A percentile compares a stretch with the other conserved stretches of the same genome.
These are phyloP conservation scores for Rhynchophorus ferrugineus DNA, from an alignment of 1,140 invertebrate species.

Conservation along the genomic window DNA sequence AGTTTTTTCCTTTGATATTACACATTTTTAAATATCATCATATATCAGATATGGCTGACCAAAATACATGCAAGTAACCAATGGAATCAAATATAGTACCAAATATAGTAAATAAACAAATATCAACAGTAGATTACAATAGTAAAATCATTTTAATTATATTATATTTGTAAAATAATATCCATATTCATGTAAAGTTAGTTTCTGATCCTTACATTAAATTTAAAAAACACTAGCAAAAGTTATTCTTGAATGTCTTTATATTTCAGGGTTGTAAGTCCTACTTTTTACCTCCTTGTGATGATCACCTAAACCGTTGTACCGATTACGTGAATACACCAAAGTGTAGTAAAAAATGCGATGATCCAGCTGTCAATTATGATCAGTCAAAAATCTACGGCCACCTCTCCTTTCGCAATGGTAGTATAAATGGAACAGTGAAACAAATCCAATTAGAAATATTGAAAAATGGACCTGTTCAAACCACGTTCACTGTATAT, in stretches of 20 bases:
- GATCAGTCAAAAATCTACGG: background rate
- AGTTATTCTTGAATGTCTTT: background rate
- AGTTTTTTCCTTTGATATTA: no score
- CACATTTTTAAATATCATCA: no score
- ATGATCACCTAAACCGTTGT: background rate
- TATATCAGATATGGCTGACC: no score
- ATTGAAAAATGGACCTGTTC: slow-evolving; percentile 18
- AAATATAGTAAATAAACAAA: no score
- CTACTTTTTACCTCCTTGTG: background rate
- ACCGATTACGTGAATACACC: background rate
- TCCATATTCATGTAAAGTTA: background rate
- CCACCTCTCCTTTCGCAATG: background rate
- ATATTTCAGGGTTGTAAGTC: slow-evolving; percentile 1
- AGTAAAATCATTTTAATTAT: no score
- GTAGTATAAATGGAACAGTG: background rate
- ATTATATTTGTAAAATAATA: background rate
- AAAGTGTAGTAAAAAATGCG: background rate
- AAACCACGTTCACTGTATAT: slow-evolving; percentile 44
- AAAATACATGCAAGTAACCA: no score
- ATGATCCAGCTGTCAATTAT: background rate
- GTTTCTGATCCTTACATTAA: background rate
- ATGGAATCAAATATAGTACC: no score
- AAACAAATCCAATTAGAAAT: slow-evolving; percentile 22
- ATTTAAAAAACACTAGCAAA: background rate
- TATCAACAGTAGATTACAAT: no score